A percentile compares a stretch with the other conserved stretches of the same genome.
phyloP scores from a whole-genome alignment of 2,888 invertebrate species.

The Ichneumoninae sp. region DNA sequence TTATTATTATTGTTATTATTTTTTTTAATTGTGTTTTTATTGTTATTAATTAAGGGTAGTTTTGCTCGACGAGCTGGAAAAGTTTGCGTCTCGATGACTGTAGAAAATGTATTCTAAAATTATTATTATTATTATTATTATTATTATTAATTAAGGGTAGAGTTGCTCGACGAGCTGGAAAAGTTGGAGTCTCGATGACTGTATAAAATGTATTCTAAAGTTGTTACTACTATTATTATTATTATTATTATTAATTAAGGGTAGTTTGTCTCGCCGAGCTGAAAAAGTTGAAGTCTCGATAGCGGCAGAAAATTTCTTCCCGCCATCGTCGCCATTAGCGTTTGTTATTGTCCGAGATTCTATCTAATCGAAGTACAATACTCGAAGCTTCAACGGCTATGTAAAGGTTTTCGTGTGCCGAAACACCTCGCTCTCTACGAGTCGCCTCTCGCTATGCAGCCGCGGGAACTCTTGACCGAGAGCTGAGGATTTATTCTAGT shows the following conservation, averaged over 20 bases:
- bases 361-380: background rate
- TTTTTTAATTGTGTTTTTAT: background rate
- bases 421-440: constrained; percentile 7
- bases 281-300: background rate
- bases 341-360: background rate
- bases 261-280: background rate
- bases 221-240: constrained; percentile 10
- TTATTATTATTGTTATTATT: background rate
- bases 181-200: background rate
- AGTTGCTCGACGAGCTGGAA: too few relatives aligned
- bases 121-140: background rate
- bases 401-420: constrained; percentile 38
- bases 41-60: background rate
- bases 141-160: background rate
- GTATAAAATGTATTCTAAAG: too few relatives aligned
- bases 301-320: background rate
- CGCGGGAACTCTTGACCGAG: background rate
- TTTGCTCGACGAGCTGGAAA: background rate
- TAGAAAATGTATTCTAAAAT: background rate
- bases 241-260: background rate
- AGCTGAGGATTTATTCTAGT: too few relatives aligned
- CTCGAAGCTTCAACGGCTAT: background rate
- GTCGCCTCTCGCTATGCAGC: constrained; percentile 7
- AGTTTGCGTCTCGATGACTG: background rate
- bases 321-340: background rate